Percentiles rank a stretch among this genome's conserved stretches.
phyloP scores from a whole-genome alignment of 1,140 invertebrate species.

The Calliphora vicina region DNA sequence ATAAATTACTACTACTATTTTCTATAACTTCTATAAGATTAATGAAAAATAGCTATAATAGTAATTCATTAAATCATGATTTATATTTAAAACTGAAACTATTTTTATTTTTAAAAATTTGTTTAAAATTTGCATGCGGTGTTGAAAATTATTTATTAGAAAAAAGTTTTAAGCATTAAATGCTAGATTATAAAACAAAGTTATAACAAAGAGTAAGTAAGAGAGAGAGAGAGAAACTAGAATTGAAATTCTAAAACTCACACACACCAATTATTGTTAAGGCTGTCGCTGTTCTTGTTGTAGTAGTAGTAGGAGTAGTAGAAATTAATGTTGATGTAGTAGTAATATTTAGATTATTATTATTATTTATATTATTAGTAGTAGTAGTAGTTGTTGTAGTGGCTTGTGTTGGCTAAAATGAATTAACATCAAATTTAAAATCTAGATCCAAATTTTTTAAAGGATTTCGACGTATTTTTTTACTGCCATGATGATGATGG shows the following conservation, averaged over 20 bases:
- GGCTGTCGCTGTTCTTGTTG: neutral
- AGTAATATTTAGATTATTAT: neutral
- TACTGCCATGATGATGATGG: conserved; percentile 62
- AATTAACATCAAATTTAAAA: conserved; percentile 63
- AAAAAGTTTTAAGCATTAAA: neutral
- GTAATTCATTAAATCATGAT: too few relatives aligned
- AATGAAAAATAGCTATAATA: too few relatives aligned
- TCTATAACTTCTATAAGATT: too few relatives aligned
- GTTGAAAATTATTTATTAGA: neutral
- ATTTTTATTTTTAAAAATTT: too few relatives aligned
- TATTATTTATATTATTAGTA: neutral
- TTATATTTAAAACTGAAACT: too few relatives aligned
- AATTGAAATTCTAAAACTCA: conserved; percentile 4
- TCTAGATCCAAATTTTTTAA: conserved; percentile 63
- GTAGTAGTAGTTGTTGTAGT: conserved; percentile 11
- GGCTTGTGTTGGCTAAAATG: conserved; percentile 54
- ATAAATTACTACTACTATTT: too few relatives aligned
- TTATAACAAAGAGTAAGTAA: neutral
- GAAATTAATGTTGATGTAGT: neutral
- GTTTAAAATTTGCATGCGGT: neutral
- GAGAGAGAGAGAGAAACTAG: neutral
- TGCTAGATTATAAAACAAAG: neutral
- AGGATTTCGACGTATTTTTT: conserved; percentile 60
- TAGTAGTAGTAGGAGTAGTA: neutral
- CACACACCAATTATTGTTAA: conserved; percentile 9